Evolutionary conservation across 2,797 vertebrate genomes (phyloP), one percentile per base, ranked within the genome.

Genomic region (Oreochromis grahami): DNA sequence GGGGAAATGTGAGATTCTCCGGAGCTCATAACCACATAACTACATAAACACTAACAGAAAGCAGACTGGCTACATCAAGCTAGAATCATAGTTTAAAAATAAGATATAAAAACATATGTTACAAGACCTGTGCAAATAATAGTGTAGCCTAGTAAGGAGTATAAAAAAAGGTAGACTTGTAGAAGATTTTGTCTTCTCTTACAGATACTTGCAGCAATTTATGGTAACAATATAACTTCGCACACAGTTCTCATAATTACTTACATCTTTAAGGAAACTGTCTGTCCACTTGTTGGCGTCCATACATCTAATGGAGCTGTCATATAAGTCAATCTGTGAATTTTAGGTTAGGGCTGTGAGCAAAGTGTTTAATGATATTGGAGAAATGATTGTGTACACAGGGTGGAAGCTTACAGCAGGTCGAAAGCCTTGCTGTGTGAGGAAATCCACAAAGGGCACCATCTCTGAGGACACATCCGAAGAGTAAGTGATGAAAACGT

Each of bases 401-500:
- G 1, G 43, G 43, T 14, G 4, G 26, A 10, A 32, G 29, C 91
- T 94, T 91, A 96, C 95, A 21, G 96, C 96, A 52, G 97, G 96
- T 53, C 95, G 96, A 92, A 98, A 98, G 84, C 98, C 97, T 36
- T 97, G 97, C 85, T 96, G 94, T 52, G 96, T 94, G 58, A 99
- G 94, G 90, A 98, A 97, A 77, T 98, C 97, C 72, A 96, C 96
- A 19, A 98, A 97, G 81, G 96, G 95, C 86, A 97, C 91, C 81
- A 98, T 97, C 86, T 98, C 97, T 85, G 93, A 86, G 1, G 96
- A 96, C 10, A 95, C 72, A 34, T 99, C 98, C 45, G 96, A 94
- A 0, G 98, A 98, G 88, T 98, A 97, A 15, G 98, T 98, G 86
- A 99, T 97, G 77, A 98, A 98, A 87, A 98, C 93, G 78, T 97